Evolutionary conservation across 2,113 vertebrate species (phyloP).

Genomic region (Alethe castanea): DNA sequence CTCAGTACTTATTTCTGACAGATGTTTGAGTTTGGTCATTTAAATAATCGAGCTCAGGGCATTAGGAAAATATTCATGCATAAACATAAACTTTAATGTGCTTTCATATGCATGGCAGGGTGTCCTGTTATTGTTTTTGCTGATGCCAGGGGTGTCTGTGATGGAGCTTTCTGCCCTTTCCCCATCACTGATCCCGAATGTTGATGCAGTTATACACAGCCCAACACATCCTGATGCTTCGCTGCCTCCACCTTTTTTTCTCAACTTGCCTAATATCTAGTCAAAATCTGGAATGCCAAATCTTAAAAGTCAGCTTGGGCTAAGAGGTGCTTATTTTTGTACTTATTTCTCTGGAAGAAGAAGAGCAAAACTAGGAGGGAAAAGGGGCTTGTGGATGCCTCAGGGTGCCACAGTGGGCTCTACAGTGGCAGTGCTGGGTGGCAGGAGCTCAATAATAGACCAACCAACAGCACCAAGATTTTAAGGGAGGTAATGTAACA

Average conservation of each 20-base stretch:
- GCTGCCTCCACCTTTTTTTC: neutral
- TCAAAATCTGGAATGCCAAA: neutral
- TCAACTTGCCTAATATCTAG: neutral
- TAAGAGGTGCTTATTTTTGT: neutral
- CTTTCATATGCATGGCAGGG: neutral
- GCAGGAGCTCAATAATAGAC: neutral
- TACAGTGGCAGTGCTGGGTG: accelerated
- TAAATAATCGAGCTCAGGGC: neutral
- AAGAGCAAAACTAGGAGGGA: neutral
- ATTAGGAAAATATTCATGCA: neutral
- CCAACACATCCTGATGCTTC: accelerated
- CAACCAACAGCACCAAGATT: accelerated
- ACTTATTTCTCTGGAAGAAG: neutral
- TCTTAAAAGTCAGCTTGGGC: neutral
- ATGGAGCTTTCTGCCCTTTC: neutral
- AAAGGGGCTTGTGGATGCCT: neutral
- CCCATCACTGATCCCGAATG: accelerated
- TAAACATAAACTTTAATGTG: neutral
- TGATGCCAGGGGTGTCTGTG: neutral
- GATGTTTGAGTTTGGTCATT: neutral
- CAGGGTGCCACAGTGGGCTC: accelerated
- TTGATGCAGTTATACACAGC: accelerated
- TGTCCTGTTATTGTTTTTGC: neutral
- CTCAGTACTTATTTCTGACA: neutral
- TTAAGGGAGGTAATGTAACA: neutral